phyloP scores from a whole-genome alignment of 2,888 invertebrate genomes.

The Macrophya alboannulata region DNA sequence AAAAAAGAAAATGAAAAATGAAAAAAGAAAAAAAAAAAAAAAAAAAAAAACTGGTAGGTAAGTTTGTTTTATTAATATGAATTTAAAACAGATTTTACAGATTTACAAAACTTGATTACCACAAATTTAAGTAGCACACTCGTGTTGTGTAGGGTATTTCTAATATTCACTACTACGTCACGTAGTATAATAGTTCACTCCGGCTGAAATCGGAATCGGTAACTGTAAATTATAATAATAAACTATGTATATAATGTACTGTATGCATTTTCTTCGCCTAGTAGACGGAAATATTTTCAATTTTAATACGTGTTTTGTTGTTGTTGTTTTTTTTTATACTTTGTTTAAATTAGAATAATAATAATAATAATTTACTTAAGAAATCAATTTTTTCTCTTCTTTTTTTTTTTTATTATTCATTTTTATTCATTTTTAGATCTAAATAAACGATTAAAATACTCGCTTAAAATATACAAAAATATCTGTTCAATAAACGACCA shows the following conservation, averaged over 20 bases:
- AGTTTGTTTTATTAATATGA: conserved; percentile 42
- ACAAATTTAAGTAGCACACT: neutral
- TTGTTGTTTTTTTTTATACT: neutral
- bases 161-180: conserved; percentile 15
- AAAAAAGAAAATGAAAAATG: neutral
- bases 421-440: neutral
- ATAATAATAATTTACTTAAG: neutral
- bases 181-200: conserved; percentile 40
- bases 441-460: neutral
- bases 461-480: neutral
- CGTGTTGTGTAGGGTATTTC: neutral
- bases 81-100: conserved; percentile 35
- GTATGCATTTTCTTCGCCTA: neutral
- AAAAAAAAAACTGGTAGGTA: conserved; percentile 9
- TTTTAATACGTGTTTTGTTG: neutral
- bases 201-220: conserved; percentile 38
- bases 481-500: conserved; percentile 10
- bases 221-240: conserved; percentile 42
- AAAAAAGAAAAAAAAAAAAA: too few species aligned
- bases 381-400: neutral
- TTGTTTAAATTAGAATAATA: neutral
- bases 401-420: neutral
- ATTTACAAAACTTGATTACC: conserved; percentile 41
- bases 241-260: conserved; percentile 5
- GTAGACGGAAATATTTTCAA: neutral